These are phyloP conservation scores for Tetrapedia diversipes DNA, from an alignment of 2,888 invertebrate species.

Conservation along the genomic window DNA sequence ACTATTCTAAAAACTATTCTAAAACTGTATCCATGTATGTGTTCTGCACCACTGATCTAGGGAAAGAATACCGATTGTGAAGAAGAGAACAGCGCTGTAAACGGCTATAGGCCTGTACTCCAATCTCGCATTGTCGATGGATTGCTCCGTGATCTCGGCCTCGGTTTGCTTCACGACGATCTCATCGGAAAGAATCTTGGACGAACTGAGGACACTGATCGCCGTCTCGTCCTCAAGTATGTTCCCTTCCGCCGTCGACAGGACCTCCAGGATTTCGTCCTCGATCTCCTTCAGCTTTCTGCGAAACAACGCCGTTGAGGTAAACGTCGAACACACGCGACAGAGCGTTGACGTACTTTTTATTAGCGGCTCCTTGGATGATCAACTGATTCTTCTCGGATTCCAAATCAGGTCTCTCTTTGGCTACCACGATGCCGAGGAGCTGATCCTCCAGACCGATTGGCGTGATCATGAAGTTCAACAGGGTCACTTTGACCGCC, in stretches of 20 bases:
- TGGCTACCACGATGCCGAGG: slow-evolving; percentile 94
- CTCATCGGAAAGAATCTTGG: slow-evolving; percentile 94
- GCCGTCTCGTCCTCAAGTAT: slow-evolving; percentile 97
- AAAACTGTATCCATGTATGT: no score
- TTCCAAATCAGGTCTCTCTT: slow-evolving; percentile 95
- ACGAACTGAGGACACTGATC: slow-evolving; percentile 92
- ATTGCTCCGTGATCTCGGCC: slow-evolving; percentile 94
- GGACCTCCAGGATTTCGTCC: slow-evolving; percentile 92
- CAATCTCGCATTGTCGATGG: slow-evolving; percentile 93
- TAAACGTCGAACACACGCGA: background rate
- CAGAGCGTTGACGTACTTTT: slow-evolving; percentile 80
- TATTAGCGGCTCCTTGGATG: slow-evolving; percentile 94
- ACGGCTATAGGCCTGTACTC: slow-evolving; percentile 95
- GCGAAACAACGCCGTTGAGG: slow-evolving; percentile 50
- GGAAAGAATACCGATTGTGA: slow-evolving; percentile 96
- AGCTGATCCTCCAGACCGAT: slow-evolving; percentile 95
- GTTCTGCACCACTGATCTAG: no score
- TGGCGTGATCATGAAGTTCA: slow-evolving; percentile 97
- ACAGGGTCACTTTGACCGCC: slow-evolving; percentile 94
- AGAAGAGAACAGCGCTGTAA: slow-evolving; percentile 95
- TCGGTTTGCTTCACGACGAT: slow-evolving; percentile 95
- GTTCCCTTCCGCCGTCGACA: slow-evolving; percentile 89
- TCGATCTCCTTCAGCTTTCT: slow-evolving; percentile 94
- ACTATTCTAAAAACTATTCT: no score
- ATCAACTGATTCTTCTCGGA: slow-evolving; percentile 95